Conservation (phyloP, 2,113 vertebrate species). For the Cyprinodon brontotheroides region DNA sequence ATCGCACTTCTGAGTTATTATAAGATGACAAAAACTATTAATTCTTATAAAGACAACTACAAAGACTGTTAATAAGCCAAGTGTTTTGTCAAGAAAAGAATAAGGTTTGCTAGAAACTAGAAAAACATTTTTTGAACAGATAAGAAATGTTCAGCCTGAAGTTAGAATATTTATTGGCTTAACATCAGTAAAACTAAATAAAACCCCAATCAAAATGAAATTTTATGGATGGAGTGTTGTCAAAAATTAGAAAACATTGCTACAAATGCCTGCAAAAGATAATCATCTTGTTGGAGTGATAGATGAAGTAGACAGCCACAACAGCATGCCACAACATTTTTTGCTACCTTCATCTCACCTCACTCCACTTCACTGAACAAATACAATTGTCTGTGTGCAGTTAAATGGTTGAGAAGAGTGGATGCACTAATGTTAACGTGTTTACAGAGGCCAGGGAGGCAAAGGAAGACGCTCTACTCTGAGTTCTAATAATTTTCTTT, state of each 20-base stretch:
- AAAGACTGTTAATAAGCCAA: background rate
- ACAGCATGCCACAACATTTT: background rate
- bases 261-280: background rate
- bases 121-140: no score
- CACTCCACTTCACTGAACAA: slow-evolving; percentile 14
- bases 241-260: background rate
- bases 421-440: slow-evolving; percentile 4
- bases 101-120: no score
- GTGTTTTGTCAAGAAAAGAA: background rate
- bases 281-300: background rate
- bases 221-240: background rate
- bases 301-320: background rate
- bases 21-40: background rate
- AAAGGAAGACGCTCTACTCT: slow-evolving; percentile 1
- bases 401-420: background rate
- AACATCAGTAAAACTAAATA: background rate
- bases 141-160: background rate
- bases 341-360: background rate
- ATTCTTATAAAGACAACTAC: background rate
- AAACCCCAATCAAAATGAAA: background rate
- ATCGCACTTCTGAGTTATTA: background rate
- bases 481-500: background rate
- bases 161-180: background rate
- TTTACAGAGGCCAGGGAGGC: slow-evolving; percentile 10
- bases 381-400: background rate